Conservation (phyloP, 2,113 vertebrate genomes). For the Gobio gobio region DNA sequence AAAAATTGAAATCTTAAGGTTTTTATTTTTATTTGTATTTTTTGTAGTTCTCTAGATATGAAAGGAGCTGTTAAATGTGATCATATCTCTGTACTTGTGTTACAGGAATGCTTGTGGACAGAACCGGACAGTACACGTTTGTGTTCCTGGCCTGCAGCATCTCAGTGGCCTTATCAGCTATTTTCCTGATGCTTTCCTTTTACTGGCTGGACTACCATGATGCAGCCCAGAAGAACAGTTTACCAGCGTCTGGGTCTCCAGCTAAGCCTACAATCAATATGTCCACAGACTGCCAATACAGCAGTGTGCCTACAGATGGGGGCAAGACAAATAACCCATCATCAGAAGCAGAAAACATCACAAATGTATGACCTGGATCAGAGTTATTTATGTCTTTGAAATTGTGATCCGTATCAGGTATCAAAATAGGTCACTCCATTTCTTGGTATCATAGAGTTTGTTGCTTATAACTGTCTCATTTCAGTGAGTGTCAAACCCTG, state of each 20-base stretch:
- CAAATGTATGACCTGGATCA: constrained; percentile 71
- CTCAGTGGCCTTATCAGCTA: constrained; percentile 80
- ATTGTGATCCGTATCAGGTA: neutral
- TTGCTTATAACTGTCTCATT: neutral
- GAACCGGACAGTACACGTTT: constrained; percentile 76
- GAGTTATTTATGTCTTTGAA: neutral
- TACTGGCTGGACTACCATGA: constrained; percentile 70
- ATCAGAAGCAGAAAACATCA: constrained; percentile 56
- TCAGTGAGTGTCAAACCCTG: neutral
- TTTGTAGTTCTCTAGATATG: neutral
- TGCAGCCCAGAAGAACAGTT: constrained; percentile 42
- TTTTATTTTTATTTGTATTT: neutral
- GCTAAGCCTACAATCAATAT: neutral
- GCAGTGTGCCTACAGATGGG: constrained; percentile 65
- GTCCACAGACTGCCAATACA: constrained; percentile 59
- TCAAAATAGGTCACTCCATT: neutral
- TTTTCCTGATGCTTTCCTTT: constrained; percentile 86
- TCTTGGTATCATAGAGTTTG: neutral
- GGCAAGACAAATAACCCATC: constrained; percentile 55
- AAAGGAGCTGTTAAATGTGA: neutral
- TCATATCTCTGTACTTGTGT: constrained; percentile 27
- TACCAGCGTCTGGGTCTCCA: constrained; percentile 7
- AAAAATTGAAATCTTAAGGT: too few relatives aligned
- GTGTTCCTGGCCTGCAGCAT: constrained; percentile 84
- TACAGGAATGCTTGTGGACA: constrained; percentile 86